These are phyloP conservation scores for Tarsius wallacei DNA, from an alignment of 2,797 vertebrate species.

Conservation along the genomic window DNA sequence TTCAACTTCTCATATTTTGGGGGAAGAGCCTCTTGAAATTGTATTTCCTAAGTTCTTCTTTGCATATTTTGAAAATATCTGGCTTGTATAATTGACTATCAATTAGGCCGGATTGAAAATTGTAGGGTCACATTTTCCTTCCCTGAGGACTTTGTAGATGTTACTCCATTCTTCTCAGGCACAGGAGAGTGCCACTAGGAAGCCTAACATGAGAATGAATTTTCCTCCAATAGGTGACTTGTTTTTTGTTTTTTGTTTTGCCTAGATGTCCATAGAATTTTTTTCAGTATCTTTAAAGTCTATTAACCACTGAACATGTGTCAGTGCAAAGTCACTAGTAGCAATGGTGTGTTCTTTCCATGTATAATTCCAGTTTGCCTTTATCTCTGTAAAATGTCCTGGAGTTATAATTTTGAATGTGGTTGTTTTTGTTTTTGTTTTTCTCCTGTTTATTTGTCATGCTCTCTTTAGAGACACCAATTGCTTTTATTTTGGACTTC, in stretches of 20 bases:
- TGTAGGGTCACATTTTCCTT: neutral
- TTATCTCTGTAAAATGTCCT: conserved; percentile 65
- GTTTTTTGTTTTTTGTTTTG: conserved; percentile 26
- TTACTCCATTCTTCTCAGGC: neutral
- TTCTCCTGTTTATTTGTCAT: conserved; percentile 1
- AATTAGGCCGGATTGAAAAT: conserved; percentile 54
- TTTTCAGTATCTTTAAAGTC: conserved; percentile 30
- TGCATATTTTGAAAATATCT: conserved; percentile 42
- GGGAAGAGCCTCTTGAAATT: neutral
- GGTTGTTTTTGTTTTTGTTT: neutral
- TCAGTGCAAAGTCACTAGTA: conserved; percentile 4
- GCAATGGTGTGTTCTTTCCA: conserved; percentile 14
- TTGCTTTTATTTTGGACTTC: conserved; percentile 58
- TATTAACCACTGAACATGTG: conserved; percentile 31
- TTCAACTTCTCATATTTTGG: neutral
- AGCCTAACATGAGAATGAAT: neutral
- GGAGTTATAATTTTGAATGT: neutral
- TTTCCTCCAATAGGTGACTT: neutral
- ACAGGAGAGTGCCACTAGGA: neutral
- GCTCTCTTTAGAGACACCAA: conserved; percentile 25
- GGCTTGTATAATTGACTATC: neutral
- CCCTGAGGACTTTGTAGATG: neutral
- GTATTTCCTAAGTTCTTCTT: neutral
- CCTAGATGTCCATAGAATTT: neutral
- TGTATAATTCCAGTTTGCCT: conserved; percentile 27